Evolutionary conservation across 53 echinoderm and acorn worm species (phyloP).

Genomic region (Actinopyga echinites): DNA sequence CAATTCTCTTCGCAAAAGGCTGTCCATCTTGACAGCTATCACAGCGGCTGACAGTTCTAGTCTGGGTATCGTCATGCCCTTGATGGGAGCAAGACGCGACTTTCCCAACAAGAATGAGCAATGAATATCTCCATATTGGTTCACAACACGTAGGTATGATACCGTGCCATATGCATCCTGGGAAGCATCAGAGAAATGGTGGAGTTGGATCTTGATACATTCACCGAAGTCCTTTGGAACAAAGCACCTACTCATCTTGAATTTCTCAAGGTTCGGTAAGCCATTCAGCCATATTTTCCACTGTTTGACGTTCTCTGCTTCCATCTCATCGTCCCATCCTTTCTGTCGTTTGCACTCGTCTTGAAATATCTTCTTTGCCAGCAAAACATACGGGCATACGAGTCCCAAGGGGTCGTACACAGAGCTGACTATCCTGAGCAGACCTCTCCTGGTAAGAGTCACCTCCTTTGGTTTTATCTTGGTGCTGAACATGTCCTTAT

Average conservation of each 20-base stretch:
- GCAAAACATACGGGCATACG: slow-evolving; percentile 35
- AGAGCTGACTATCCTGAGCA: slow-evolving; percentile 47
- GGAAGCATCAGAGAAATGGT: slow-evolving; percentile 55
- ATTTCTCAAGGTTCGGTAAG: slow-evolving; percentile 18
- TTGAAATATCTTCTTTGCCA: slow-evolving; percentile 50
- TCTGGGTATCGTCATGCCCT: slow-evolving; percentile 51
- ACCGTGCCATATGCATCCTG: slow-evolving; percentile 40
- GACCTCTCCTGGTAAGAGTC: slow-evolving; percentile 41
- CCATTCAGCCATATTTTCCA: slow-evolving; percentile 42
- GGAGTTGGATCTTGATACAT: background rate
- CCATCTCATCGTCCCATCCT: slow-evolving; percentile 45
- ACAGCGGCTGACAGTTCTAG: slow-evolving; percentile 53
- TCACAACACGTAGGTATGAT: slow-evolving; percentile 25
- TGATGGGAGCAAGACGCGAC: slow-evolving; percentile 50
- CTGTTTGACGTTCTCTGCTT: background rate
- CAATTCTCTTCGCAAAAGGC: slow-evolving; percentile 39
- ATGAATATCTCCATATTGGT: slow-evolving; percentile 9
- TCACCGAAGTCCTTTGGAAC: slow-evolving; percentile 20
- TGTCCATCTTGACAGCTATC: slow-evolving; percentile 29
- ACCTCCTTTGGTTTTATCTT: slow-evolving; percentile 12
- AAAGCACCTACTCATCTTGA: slow-evolving; percentile 36
- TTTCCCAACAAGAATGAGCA: slow-evolving; percentile 50
- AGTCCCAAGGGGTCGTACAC: slow-evolving; percentile 58
- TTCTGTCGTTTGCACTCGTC: slow-evolving; percentile 28
- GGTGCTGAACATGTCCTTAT: slow-evolving; percentile 33